Conservation (phyloP, 2,113 vertebrate genomes). For the Rana temporaria region DNA sequence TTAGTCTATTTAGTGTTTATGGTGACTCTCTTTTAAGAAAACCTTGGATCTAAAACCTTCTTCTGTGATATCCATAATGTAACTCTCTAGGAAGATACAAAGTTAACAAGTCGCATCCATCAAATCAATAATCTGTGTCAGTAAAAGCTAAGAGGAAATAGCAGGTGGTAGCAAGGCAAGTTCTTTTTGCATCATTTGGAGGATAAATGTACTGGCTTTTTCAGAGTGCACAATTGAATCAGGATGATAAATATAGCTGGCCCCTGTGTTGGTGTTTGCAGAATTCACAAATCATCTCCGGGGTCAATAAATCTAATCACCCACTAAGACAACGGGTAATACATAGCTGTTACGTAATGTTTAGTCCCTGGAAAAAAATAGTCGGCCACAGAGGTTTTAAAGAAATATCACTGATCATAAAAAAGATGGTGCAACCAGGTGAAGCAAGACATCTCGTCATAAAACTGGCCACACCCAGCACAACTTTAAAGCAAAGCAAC, state of each 20-base stretch:
- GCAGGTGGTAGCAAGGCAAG: neutral
- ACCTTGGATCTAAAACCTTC: neutral
- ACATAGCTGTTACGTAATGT: neutral
- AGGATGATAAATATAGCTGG: constrained; percentile 11
- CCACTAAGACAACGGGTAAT: neutral
- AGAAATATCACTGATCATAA: no score
- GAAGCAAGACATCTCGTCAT: no score
- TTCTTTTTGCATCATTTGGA: constrained; percentile 8
- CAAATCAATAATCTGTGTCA: constrained; percentile 29
- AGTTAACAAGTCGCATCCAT: constrained; percentile 8
- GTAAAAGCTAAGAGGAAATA: constrained; percentile 40
- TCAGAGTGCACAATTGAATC: constrained; percentile 6
- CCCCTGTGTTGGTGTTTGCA: neutral
- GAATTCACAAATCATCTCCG: constrained; percentile 24
- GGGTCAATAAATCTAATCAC: constrained; percentile 12
- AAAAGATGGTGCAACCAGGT: no score
- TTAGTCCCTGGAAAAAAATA: neutral
- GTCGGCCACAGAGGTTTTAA: no score
- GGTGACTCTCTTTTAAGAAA: neutral
- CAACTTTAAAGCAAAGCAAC: no score
- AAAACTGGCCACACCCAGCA: no score
- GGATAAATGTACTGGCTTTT: constrained; percentile 16
- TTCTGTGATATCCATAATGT: neutral
- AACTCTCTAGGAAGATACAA: neutral
- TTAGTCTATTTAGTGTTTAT: neutral